Conservation (phyloP, 2,113 vertebrate genomes). For the Puffinus mauretanicus region DNA sequence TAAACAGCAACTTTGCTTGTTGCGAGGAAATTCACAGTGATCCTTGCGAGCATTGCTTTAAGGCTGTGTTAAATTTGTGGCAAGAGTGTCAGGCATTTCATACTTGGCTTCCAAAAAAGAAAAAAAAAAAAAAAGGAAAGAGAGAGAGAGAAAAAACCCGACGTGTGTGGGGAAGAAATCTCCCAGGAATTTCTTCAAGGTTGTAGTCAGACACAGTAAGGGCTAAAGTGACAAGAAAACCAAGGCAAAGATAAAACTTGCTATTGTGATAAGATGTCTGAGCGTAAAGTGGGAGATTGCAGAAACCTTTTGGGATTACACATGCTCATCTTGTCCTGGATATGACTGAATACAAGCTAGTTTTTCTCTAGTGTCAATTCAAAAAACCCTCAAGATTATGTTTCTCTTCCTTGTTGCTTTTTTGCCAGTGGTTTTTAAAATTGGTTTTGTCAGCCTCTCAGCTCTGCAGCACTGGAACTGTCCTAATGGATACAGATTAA, state of each 20-base stretch:
- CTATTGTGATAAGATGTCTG: slow-evolving; percentile 67
- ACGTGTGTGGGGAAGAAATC: slow-evolving; percentile 13
- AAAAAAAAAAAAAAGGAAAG: background rate
- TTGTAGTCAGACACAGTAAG: background rate
- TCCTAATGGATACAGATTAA: slow-evolving; percentile 36
- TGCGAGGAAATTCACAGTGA: background rate
- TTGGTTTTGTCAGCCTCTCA: slow-evolving; percentile 54
- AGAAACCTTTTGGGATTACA: slow-evolving; percentile 47
- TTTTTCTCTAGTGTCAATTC: slow-evolving; percentile 25
- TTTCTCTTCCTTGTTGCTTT: slow-evolving; percentile 68
- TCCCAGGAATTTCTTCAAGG: slow-evolving; percentile 55
- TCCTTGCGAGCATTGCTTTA: slow-evolving; percentile 39
- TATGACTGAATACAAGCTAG: slow-evolving; percentile 67
- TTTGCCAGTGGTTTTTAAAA: slow-evolving; percentile 70
- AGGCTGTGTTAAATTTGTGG: slow-evolving; percentile 85
- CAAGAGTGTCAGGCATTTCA: slow-evolving; percentile 90
- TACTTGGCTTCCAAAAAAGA: slow-evolving; percentile 85
- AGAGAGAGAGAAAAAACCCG: background rate
- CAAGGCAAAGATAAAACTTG: slow-evolving; percentile 28
- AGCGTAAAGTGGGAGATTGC: background rate
- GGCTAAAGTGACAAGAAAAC: slow-evolving; percentile 47
- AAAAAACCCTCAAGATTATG: slow-evolving; percentile 73
- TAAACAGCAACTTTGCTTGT: background rate
- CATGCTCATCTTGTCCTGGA: background rate
- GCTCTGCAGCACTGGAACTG: slow-evolving; percentile 55